A percentile compares a stretch with the other conserved stretches of the same genome.
These are phyloP conservation scores for Priocnemis perturbator DNA, from an alignment of 2,888 invertebrate species.

Conservation along the genomic window DNA sequence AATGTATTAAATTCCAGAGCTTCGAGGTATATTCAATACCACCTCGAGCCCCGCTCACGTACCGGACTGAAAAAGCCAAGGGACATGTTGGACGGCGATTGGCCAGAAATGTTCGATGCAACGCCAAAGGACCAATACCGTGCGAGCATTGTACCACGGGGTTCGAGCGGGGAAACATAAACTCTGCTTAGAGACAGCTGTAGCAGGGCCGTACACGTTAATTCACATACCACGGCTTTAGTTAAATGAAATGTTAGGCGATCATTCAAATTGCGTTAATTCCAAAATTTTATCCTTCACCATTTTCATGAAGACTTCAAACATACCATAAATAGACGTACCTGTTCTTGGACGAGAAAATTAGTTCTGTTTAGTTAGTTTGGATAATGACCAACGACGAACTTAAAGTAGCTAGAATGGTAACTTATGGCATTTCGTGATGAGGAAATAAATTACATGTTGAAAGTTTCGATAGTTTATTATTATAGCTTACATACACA, in stretches of 20 bases:
- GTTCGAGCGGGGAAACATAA: slow-evolving; percentile 64
- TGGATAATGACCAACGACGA: too few relatives aligned
- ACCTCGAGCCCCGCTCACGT: slow-evolving; percentile 2
- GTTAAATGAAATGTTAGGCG: not conserved
- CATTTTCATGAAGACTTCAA: too few relatives aligned
- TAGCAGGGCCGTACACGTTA: slow-evolving; percentile 66
- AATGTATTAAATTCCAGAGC: not conserved
- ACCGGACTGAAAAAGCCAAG: slow-evolving; percentile 15
- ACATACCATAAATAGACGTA: too few relatives aligned
- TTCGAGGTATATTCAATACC: slow-evolving; percentile 1
- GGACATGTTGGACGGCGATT: slow-evolving; percentile 57
- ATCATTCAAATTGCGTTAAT: not conserved
- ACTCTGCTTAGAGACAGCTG: slow-evolving; percentile 74
- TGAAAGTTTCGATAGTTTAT: not conserved
- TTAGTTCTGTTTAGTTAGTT: too few relatives aligned
- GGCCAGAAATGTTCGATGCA: slow-evolving; percentile 59
- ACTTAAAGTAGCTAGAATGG: too few relatives aligned
- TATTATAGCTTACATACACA: not conserved
- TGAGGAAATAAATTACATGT: not conserved
- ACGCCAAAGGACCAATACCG: slow-evolving; percentile 51
- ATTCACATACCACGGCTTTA: not conserved
- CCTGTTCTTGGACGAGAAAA: too few relatives aligned
- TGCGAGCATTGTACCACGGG: slow-evolving; percentile 35
- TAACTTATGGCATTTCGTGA: too few relatives aligned
- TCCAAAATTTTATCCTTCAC: not conserved